Conservation (phyloP, 2,113 vertebrate species). For the Canis aureus region DNA sequence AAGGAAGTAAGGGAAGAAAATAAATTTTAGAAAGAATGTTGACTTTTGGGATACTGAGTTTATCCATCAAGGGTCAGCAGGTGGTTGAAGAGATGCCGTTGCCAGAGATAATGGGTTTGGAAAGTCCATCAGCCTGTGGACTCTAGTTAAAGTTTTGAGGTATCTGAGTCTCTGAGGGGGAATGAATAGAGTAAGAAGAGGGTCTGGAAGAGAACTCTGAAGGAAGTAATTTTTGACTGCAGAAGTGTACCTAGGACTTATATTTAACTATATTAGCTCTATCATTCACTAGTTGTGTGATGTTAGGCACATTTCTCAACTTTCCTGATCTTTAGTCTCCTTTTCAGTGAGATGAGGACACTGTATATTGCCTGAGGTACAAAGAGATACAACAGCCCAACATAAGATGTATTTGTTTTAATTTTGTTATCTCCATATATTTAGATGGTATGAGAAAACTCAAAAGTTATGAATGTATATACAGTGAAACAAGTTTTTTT, state of each 20-base stretch:
- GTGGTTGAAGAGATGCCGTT: background rate
- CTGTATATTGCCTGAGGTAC: background rate
- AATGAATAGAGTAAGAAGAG: background rate
- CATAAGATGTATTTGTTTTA: constrained; percentile 41
- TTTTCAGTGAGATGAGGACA: background rate
- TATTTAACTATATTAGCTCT: background rate
- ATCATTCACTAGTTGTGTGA: background rate
- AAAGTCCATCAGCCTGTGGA: background rate
- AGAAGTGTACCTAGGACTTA: background rate
- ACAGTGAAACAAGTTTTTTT: background rate
- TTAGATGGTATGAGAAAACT: background rate
- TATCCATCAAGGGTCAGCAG: background rate
- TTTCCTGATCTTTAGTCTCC: background rate
- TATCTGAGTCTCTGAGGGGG: background rate
- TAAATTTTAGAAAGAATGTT: background rate
- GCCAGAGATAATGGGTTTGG: background rate
- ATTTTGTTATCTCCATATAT: background rate
- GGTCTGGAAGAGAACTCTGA: background rate
- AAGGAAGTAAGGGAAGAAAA: background rate
- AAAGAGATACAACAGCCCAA: background rate
- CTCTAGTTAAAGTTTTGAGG: background rate
- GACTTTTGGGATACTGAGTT: background rate
- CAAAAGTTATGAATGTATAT: background rate
- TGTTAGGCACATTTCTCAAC: background rate
- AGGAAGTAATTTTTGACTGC: background rate